A percentile compares a stretch with the other conserved stretches of the same genome.
These are phyloP conservation scores for Simalia tracyae DNA, from an alignment of 2,797 vertebrate species.

Conservation along the genomic window DNA sequence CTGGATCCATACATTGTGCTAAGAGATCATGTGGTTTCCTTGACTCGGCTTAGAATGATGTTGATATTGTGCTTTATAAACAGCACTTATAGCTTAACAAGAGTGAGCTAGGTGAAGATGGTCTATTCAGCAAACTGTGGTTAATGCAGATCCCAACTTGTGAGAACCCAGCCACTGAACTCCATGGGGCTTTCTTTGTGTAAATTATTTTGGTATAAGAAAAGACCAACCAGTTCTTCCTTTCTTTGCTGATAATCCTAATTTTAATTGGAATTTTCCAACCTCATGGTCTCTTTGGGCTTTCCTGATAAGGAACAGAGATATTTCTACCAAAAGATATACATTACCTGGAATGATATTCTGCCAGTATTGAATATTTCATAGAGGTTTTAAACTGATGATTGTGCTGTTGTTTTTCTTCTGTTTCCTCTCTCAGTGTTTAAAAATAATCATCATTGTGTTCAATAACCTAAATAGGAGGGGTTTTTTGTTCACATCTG, in stretches of 20 bases:
- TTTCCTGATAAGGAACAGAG: constrained; percentile 1
- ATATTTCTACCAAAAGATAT: neutral
- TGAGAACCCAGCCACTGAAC: neutral
- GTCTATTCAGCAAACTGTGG: neutral
- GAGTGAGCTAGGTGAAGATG: neutral
- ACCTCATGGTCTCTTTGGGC: constrained; percentile 10
- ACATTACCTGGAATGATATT: neutral
- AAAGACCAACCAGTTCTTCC: neutral
- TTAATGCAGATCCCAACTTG: neutral
- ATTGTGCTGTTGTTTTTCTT: constrained; percentile 28
- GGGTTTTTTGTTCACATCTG: constrained; percentile 13
- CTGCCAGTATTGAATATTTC: constrained; percentile 46
- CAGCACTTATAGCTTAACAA: neutral
- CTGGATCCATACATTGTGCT: neutral
- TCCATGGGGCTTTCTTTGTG: neutral
- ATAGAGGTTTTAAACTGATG: constrained; percentile 39
- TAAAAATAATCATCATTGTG: neutral
- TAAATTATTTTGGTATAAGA: neutral
- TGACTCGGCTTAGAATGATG: neutral
- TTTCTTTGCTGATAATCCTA: neutral
- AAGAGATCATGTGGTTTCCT: neutral
- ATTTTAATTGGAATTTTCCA: neutral
- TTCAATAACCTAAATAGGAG: constrained; percentile 44
- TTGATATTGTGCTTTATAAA: neutral
- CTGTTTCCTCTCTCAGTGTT: constrained; percentile 32